Evolutionary conservation across 2,113 vertebrate genomes (phyloP), one percentile per base, ranked within the genome.

Genomic region (Leucoraja erinaceus): DNA sequence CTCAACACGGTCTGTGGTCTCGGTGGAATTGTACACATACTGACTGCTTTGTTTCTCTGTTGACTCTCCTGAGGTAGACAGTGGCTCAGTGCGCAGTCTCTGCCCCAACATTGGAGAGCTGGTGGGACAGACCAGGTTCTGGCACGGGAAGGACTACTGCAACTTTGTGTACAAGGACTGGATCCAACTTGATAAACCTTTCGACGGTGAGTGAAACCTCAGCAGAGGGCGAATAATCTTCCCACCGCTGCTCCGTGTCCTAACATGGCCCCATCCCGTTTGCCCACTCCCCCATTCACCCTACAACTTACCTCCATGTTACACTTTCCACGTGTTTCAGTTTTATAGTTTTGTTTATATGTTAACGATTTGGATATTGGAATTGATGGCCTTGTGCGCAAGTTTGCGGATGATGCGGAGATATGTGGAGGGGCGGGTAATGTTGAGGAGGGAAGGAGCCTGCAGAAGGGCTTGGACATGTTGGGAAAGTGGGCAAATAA

Each of bases 131-230:
- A 98, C 98, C 0, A 95, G 98, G 0, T 99, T 99, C 97, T 99
- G 99, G 99, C 99, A 99, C 0, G 99, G 99, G 0, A 99, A 99
- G 93, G 99, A 99, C 94, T 99, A 99, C 93, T 99, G 99, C 95
- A 99, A 99, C 96, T 99, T 99, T 0, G 98, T 99, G 93, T 97
- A 98, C 94, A 99, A 98, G 94, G 99, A 99, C 95, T 99, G 99
- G 99, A 96, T 99, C 61, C 98, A 99, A 5, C 97, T 99, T 18
- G 98, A 99, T 94, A 99, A 99, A 93, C 99, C 99, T 2, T 99
- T 99, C 77, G 98, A 98, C 93, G 99, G 99, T 99, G 94, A 95
- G 96, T 94, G 28, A 72, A 88, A 16, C 0, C n/a, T 16, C 22
- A 9, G 9, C n/a, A 31, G 59, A 16, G 25, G 11, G 10, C 79